Evolutionary conservation across 2,113 vertebrate species (phyloP), one percentile per base, ranked within the genome.

Genomic region (Cranoglanis bouderius): DNA sequence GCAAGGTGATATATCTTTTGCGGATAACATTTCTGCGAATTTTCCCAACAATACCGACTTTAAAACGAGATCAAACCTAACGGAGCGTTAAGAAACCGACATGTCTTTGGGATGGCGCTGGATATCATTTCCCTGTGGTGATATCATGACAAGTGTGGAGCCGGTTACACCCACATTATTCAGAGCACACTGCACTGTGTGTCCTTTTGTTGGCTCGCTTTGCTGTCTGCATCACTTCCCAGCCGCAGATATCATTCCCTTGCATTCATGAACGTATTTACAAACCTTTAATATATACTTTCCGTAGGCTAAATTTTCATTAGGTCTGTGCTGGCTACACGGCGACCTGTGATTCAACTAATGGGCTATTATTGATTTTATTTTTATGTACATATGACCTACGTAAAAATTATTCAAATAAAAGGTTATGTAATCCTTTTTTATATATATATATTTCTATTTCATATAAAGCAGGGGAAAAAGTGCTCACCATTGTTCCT

Each of bases 401-500:
- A 43, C 2, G 10, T 82, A 2, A 59, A 59, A 8, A 32, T 4
- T 26, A 35, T n/a, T n/a, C 6, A 32, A 7, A 81, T 35, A 81
- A 35, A 10, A 57, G n/a, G 3, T 82, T 10, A 35, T 57, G 7
- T 82, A 53, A 55, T 57, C 18, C 7, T 82, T 21, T 53, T 18
- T 72, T 72, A 77, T 5, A 38, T 59, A 24, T 72, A 77, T 5
- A 38, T 59, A 24, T 57, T 26, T 40, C 35, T 19, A 83, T 57
- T 26, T 61, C 18, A 67, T 46, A n/a, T 26, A 21, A 38, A 85
- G 59, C 6, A 70, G 24, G 75, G 14, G 40, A 82, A 38, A 53
- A 16, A 0, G 5, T 49, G 19, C 94, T 95, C 91, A 96, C 95
- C 95, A 96, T 96, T 90, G 90, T 94, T 87, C 43, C 10, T 40